phyloP scores from a whole-genome alignment of 1,140 invertebrate species.

The Drosophila micromelanica region DNA sequence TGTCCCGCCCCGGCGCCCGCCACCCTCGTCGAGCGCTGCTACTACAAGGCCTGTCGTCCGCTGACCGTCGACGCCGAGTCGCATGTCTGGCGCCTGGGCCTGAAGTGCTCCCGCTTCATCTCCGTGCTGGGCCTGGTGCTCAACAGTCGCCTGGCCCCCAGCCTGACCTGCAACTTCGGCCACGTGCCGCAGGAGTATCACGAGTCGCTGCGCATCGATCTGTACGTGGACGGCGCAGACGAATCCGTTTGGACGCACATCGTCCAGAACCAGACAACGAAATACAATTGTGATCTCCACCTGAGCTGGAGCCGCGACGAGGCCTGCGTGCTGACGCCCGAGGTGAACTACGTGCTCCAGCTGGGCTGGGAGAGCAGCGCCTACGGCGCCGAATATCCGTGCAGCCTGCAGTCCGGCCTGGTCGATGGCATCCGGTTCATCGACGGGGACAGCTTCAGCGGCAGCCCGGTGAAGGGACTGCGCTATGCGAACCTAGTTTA shows the following conservation, averaged over 20 bases:
- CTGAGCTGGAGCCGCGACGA: conserved; percentile 62
- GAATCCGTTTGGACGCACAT: conserved; percentile 63
- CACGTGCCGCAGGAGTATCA: conserved; percentile 61
- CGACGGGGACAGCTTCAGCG: conserved; percentile 65
- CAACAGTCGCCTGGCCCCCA: conserved; percentile 73
- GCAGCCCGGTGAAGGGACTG: conserved; percentile 78
- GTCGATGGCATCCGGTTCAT: conserved; percentile 70
- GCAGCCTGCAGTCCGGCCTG: conserved; percentile 69
- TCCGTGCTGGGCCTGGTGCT: conserved; percentile 69
- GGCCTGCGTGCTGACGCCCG: conserved; percentile 71
- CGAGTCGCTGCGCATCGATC: conserved; percentile 68
- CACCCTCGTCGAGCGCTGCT: conserved; percentile 68
- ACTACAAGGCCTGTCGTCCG: conserved; percentile 79
- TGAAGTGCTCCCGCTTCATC: conserved; percentile 74
- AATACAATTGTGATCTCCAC: conserved; percentile 81
- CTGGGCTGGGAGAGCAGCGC: conserved; percentile 64
- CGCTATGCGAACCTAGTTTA: conserved; percentile 75
- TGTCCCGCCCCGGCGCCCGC: conserved; percentile 24
- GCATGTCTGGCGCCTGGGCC: conserved; percentile 52
- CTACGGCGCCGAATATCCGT: conserved; percentile 79
- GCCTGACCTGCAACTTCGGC: conserved; percentile 38
- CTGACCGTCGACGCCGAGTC: conserved; percentile 69
- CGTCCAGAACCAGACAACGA: conserved; percentile 65
- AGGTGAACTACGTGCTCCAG: conserved; percentile 68
- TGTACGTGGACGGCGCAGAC: conserved; percentile 42